phyloP scores from a whole-genome alignment of 2,888 invertebrate genomes.

The Hecatera dysodea region DNA sequence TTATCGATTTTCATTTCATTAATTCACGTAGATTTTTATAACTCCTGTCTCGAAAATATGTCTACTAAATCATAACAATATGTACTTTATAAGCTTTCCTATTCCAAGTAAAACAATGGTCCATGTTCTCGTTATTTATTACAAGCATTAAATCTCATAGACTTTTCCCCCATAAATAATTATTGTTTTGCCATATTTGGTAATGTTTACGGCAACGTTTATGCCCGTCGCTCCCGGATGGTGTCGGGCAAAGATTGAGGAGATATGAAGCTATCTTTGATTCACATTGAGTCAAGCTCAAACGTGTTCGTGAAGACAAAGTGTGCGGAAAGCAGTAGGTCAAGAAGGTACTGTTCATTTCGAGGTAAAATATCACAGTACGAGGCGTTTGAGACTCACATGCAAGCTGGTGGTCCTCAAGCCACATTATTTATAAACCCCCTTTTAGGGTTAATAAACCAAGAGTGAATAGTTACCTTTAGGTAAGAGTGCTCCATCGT shows the following conservation, averaged over 20 bases:
- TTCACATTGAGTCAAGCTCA: conserved; percentile 54
- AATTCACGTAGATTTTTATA: too few relatives aligned
- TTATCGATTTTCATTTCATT: too few relatives aligned
- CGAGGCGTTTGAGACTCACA: too few relatives aligned
- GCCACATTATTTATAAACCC: too few relatives aligned
- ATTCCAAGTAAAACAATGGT: not conserved
- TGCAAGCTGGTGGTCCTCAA: too few relatives aligned
- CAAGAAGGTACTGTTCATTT: not conserved
- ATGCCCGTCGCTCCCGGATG: conserved; percentile 45
- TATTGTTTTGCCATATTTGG: conserved; percentile 24
- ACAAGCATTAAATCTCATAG: conserved; percentile 7
- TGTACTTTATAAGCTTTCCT: too few relatives aligned
- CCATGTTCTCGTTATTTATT: not conserved
- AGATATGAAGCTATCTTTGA: conserved; percentile 64
- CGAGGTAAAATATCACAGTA: too few relatives aligned
- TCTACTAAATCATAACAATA: too few relatives aligned
- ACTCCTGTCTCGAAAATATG: too few relatives aligned
- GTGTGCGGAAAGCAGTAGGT: conserved; percentile 35
- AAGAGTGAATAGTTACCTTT: too few relatives aligned
- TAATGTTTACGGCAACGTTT: conserved; percentile 36
- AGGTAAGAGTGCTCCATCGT: too few relatives aligned
- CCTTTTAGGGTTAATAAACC: too few relatives aligned
- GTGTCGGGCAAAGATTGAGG: conserved; percentile 59
- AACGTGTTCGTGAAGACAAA: conserved; percentile 53
- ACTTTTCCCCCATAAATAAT: conserved; percentile 22